These are phyloP conservation scores for Cololabis saira DNA, from an alignment of 2,113 vertebrate species.

Conservation along the genomic window DNA sequence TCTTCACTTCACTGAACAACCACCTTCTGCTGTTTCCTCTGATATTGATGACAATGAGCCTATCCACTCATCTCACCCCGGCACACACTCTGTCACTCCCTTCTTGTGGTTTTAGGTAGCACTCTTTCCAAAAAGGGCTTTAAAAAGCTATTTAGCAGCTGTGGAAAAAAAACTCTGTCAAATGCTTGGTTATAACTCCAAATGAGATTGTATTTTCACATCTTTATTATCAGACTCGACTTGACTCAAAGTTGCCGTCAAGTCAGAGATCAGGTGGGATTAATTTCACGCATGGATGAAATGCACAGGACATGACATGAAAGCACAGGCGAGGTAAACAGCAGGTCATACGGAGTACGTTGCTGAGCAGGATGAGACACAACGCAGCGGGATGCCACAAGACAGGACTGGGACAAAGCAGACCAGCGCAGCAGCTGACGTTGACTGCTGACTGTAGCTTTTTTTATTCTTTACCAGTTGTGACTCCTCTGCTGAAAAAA, in stretches of 20 bases:
- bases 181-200: too few species aligned
- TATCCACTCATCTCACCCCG: too few species aligned
- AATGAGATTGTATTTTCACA: too few species aligned
- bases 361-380: background rate
- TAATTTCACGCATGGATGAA: background rate
- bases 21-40: too few species aligned
- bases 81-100: too few species aligned
- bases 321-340: constrained; percentile 6
- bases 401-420: constrained; percentile 10
- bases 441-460: constrained; percentile 8
- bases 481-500: background rate
- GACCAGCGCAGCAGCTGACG: background rate
- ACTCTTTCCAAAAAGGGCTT: too few species aligned
- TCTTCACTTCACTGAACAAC: too few species aligned
- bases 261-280: background rate
- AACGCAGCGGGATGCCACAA: background rate
- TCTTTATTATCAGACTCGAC: too few species aligned
- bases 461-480: background rate
- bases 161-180: too few species aligned
- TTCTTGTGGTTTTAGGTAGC: too few species aligned
- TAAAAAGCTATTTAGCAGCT: too few species aligned
- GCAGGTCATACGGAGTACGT: constrained; percentile 1
- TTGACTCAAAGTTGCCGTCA: background rate
- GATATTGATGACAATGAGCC: too few species aligned
- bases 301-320: background rate